phyloP scores from a whole-genome alignment of 1,140 invertebrate genomes.

The Galleria mellonella region DNA sequence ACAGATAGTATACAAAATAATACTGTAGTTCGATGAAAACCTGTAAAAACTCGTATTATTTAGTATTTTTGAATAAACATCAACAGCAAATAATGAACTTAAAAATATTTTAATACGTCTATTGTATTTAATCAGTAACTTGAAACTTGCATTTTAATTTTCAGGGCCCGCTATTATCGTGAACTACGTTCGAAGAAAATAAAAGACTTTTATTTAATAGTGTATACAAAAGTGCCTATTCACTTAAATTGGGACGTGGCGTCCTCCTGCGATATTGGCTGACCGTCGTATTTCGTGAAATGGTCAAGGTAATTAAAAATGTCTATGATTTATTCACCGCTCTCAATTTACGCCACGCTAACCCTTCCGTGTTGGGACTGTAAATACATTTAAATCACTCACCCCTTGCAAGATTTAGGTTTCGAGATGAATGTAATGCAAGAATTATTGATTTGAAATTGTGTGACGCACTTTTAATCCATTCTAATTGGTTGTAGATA shows the following conservation, averaged over 20 bases:
- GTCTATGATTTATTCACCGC: slow-evolving; percentile 64
- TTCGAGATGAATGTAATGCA: slow-evolving; percentile 15
- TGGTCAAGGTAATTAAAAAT: slow-evolving; percentile 69
- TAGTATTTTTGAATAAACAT: no score
- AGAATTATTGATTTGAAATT: slow-evolving; percentile 16
- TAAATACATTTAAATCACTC: slow-evolving; percentile 63
- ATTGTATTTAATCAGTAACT: background rate
- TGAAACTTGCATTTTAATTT: slow-evolving; percentile 40
- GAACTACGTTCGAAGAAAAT: slow-evolving; percentile 51
- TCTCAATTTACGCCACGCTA: slow-evolving; percentile 55
- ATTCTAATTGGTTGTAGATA: slow-evolving; percentile 1
- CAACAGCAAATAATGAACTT: no score
- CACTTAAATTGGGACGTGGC: slow-evolving; percentile 41
- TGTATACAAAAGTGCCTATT: slow-evolving; percentile 47
- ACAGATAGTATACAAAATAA: no score
- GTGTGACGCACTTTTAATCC: slow-evolving; percentile 25
- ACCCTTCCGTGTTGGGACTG: slow-evolving; percentile 62
- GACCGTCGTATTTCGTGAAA: slow-evolving; percentile 61
- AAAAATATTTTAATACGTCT: no score
- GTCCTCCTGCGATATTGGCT: slow-evolving; percentile 35
- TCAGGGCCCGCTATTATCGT: slow-evolving; percentile 61
- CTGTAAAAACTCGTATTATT: no score
- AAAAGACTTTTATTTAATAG: slow-evolving; percentile 42
- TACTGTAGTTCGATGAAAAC: no score
- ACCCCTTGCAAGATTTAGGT: slow-evolving; percentile 23